phyloP scores from a whole-genome alignment of 2,888 invertebrate species.

The Dexiosoma caninum region DNA sequence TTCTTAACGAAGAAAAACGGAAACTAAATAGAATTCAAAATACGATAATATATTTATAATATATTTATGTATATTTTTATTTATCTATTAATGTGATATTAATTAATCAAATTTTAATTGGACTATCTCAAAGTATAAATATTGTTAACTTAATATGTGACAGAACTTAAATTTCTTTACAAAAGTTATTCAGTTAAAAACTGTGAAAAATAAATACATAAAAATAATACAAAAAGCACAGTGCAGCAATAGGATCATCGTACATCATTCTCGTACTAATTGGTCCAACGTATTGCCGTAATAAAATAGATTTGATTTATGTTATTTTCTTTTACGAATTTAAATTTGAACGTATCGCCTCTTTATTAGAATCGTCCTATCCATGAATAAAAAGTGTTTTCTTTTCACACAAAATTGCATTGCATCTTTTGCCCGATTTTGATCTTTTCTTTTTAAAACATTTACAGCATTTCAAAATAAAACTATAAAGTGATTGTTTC shows the following conservation, averaged over 20 bases:
- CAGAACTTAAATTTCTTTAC: neutral
- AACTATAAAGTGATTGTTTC: too few species aligned
- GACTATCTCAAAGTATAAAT: neutral
- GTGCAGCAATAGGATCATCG: neutral
- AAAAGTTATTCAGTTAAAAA: neutral
- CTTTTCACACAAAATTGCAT: too few species aligned
- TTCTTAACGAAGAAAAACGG: neutral
- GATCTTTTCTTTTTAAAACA: too few species aligned
- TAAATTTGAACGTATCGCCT: too few species aligned
- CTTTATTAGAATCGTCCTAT: too few species aligned
- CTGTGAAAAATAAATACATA: neutral
- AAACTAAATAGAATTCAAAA: neutral
- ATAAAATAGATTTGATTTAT: too few species aligned
- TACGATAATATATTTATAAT: neutral
- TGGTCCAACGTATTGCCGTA: too few species aligned
- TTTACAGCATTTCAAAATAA: too few species aligned
- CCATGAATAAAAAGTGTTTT: too few species aligned
- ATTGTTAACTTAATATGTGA: neutral
- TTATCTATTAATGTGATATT: constrained; percentile 37
- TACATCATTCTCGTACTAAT: too few species aligned
- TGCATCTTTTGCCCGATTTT: too few species aligned
- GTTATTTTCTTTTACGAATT: too few species aligned
- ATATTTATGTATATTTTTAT: neutral
- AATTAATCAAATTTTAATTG: constrained; percentile 31
- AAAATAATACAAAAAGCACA: neutral